phyloP scores from a whole-genome alignment of 2,113 vertebrate genomes.

The Cavia aperea region DNA sequence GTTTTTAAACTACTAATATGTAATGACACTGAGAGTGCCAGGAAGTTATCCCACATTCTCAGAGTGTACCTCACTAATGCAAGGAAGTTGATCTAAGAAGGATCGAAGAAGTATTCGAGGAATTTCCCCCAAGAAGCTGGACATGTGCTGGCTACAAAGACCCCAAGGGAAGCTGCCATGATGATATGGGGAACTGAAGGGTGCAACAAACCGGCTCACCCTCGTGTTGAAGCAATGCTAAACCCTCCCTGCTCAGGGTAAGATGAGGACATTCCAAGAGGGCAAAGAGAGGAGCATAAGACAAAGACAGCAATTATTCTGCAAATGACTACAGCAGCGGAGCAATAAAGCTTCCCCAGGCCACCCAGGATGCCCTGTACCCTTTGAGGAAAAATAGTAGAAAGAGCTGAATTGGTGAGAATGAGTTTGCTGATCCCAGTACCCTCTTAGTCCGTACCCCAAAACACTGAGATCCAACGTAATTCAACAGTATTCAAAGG shows the following conservation, averaged over 20 bases:
- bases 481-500: neutral
- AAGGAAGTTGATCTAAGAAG: neutral
- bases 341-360: neutral
- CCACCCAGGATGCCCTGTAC: neutral
- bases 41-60: neutral
- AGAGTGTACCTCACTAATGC: neutral
- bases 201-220: neutral
- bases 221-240: neutral
- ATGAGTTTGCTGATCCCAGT: neutral
- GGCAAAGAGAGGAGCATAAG: neutral
- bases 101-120: neutral
- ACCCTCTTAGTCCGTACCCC: neutral
- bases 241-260: neutral
- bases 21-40: neutral
- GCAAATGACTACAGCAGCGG: neutral
- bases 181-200: neutral
- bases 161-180: neutral
- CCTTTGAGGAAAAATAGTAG: neutral
- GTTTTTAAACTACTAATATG: neutral
- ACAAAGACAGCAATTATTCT: neutral
- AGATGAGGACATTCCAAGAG: neutral
- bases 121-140: neutral
- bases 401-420: neutral
- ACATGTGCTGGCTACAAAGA: neutral
- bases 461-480: neutral